Evolutionary conservation across 2,113 vertebrate species (phyloP).

Genomic region (Beaufortia kweichowensis): DNA sequence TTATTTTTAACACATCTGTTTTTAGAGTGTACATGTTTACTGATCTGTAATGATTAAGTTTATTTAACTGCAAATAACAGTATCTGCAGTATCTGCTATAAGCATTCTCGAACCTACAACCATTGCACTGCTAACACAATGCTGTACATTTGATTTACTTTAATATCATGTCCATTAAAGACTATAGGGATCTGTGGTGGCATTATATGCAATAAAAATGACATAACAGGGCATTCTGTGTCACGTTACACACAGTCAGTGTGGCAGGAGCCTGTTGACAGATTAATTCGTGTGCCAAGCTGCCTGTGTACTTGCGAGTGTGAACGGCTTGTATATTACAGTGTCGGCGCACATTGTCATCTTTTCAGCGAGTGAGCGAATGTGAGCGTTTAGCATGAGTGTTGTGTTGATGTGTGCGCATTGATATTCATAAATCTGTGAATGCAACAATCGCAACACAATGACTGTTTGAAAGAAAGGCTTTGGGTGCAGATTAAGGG

Average conservation of each 20-base stretch:
- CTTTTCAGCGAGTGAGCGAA: background rate
- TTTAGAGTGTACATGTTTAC: too few relatives aligned
- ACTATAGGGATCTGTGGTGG: background rate
- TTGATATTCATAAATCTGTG: background rate
- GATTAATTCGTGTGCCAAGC: background rate
- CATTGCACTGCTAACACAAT: too few relatives aligned
- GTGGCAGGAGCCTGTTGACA: background rate
- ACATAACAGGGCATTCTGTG: constrained; percentile 34
- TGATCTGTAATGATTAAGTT: too few relatives aligned
- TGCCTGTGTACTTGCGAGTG: constrained; percentile 5
- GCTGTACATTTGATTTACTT: too few relatives aligned
- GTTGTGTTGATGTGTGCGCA: background rate
- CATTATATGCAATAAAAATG: constrained; percentile 28
- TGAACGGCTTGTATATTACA: constrained; percentile 3
- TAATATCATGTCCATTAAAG: too few relatives aligned
- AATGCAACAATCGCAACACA: background rate
- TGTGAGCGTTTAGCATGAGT: background rate
- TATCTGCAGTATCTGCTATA: too few relatives aligned
- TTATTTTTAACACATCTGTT: too few relatives aligned
- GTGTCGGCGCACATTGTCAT: constrained; percentile 21
- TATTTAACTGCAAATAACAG: too few relatives aligned
- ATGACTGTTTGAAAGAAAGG: background rate
- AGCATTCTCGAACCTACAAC: too few relatives aligned
- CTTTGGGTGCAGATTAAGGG: too few relatives aligned
- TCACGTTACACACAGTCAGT: constrained; percentile 10